Conservation (phyloP, 2,113 vertebrate genomes). For the Dipodomys merriami region DNA sequence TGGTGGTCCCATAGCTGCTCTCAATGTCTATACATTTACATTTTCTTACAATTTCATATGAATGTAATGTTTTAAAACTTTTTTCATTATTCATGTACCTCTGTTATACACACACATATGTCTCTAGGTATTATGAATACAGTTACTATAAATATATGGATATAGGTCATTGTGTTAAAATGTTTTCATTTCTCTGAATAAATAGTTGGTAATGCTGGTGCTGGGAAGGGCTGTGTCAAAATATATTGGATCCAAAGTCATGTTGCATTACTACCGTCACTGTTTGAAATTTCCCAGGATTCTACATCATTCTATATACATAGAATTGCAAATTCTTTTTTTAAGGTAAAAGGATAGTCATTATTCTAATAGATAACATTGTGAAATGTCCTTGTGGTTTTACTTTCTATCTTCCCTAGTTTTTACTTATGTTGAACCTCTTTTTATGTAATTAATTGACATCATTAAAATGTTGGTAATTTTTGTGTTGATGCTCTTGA, state of each 20-base stretch:
- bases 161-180: neutral
- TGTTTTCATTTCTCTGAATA: conserved; percentile 9
- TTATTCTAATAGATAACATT: neutral
- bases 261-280: neutral
- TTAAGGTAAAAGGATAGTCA: neutral
- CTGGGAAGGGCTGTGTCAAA: neutral
- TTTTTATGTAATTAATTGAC: neutral
- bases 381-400: neutral
- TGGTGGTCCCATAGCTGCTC: neutral
- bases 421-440: neutral
- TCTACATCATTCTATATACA: neutral
- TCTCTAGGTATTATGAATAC: neutral
- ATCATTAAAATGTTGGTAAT: neutral
- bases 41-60: neutral
- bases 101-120: neutral
- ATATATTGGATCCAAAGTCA: too few relatives aligned
- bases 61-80: neutral
- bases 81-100: neutral
- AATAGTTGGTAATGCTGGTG: neutral
- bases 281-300: neutral
- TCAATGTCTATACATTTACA: neutral
- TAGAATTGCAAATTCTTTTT: neutral
- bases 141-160: neutral
- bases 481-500: neutral
- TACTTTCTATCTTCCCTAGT: neutral